Conservation (phyloP, 2,113 vertebrate genomes). For the Halichoerus grypus region DNA sequence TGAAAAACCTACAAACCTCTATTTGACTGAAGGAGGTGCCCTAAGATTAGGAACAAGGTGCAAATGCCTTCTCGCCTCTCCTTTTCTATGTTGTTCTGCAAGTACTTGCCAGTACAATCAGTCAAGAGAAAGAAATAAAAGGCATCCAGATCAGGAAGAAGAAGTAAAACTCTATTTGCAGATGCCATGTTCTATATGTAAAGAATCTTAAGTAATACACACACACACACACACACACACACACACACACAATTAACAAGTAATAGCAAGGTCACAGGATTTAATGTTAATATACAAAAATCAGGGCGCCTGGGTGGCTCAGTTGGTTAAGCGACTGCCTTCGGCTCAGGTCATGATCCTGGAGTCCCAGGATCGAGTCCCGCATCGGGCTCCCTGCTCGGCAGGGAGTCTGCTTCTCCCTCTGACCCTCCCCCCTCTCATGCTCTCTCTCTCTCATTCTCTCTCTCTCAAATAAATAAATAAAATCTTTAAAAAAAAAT, state of each 20-base stretch:
- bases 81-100: background rate
- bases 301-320: too few relatives aligned
- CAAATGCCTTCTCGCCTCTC: background rate
- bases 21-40: background rate
- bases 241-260: background rate
- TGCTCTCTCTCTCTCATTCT: too few relatives aligned
- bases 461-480: too few relatives aligned
- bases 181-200: background rate
- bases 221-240: background rate
- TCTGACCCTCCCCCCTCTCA: too few relatives aligned
- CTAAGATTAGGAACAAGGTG: background rate
- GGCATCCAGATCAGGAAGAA: background rate
- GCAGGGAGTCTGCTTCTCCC: too few relatives aligned
- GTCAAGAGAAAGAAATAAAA: constrained; percentile 11
- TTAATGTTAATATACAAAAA: background rate
- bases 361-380: too few relatives aligned
- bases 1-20: background rate
- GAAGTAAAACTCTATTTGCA: background rate
- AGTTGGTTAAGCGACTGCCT: too few relatives aligned
- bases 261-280: background rate
- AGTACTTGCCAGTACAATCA: background rate
- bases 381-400: too few relatives aligned
- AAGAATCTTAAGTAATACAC: background rate
- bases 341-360: too few relatives aligned
- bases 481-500: too few relatives aligned